Evolutionary conservation across 2,797 vertebrate genomes (phyloP), one percentile per base, ranked within the genome.

Genomic region (Periparus ater): DNA sequence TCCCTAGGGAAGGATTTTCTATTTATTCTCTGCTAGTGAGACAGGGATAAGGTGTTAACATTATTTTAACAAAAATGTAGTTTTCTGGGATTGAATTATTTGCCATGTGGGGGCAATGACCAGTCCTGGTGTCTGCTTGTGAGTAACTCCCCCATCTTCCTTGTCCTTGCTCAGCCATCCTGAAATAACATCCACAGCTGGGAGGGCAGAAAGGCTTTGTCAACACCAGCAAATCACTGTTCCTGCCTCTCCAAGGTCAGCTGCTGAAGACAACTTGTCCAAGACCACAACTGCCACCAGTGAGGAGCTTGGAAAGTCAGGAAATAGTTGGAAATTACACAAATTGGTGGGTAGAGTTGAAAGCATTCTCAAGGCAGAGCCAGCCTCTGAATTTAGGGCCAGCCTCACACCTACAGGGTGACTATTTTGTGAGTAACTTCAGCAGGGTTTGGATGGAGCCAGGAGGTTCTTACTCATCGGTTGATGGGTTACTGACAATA

Each of bases 141-240:
- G 76, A 89, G n/a, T 40, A 76, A 65, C 54, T 78, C 76, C 61
- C 50, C 50, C 45, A 42, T 51, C 36, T 57, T 71, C 70, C 85
- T 63, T 87, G 77, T 77, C 89, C 86, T 75, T 93, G 91, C 86
- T 87, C 75, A 91, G 88, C 86, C n/a, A 48, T 25, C 78, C 86
- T 80, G 86, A 93, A 93, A 77, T 18, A 42, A 27, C 7, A 1
- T 50, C 76, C 0, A 0, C 70, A 84, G 79, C 84, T 82, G 60
- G 0, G 9, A 89, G 63, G 34, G 66, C 73, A 94, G 82, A 89
- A 93, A 79, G 65, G 57, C 84, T 96, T 90, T 91, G 68, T 83
- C 91, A 94, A 83, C 86, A 92, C 75, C 78, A 91, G 78, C 75
- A 95, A 75, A 93, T 90, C 94, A 53, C 78, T 55, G 25, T 26